Evolutionary conservation across 1,140 invertebrate species (phyloP).

Genomic region (Leptestheria dahalacensis): DNA sequence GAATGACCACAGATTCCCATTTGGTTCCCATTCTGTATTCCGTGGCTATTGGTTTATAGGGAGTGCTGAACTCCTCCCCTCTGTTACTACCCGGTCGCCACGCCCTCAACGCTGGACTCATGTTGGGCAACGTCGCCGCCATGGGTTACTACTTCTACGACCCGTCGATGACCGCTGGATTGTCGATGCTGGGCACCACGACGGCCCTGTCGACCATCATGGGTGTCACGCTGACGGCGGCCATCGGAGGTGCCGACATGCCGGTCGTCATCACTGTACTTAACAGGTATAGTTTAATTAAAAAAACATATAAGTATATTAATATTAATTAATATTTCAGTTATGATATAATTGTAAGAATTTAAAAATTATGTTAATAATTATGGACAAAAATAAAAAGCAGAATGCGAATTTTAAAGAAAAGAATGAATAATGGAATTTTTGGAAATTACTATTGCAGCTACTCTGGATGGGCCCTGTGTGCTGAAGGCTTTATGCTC

Average conservation of each 20-base stretch:
- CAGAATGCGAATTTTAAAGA: too few relatives aligned
- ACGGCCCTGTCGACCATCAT: conserved; percentile 54
- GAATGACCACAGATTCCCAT: too few relatives aligned
- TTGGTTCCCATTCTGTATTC: too few relatives aligned
- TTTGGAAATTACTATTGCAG: conserved; percentile 7
- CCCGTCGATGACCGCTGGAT: conserved; percentile 41
- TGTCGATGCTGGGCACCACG: conserved; percentile 51
- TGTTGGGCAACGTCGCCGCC: conserved; percentile 48
- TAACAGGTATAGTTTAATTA: conserved; percentile 41
- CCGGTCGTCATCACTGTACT: conserved; percentile 83
- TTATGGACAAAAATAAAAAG: too few relatives aligned
- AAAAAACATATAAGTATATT: neutral
- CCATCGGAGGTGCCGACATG: conserved; percentile 86
- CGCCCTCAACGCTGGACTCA: conserved; percentile 49
- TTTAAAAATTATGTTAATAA: too few relatives aligned
- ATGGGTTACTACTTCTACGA: conserved; percentile 51
- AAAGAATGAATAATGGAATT: too few relatives aligned
- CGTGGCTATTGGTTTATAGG: conserved; percentile 31
- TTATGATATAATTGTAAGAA: too few relatives aligned
- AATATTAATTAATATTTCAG: too few relatives aligned
- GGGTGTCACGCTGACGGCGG: conserved; percentile 73
- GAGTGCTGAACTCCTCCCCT: conserved; percentile 59
- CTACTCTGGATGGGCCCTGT: conserved; percentile 37
- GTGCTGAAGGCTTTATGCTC: conserved; percentile 84
- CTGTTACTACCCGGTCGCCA: conserved; percentile 69